Conservation (phyloP, 2,113 vertebrate species). For the Ctenodactylus gundi region DNA sequence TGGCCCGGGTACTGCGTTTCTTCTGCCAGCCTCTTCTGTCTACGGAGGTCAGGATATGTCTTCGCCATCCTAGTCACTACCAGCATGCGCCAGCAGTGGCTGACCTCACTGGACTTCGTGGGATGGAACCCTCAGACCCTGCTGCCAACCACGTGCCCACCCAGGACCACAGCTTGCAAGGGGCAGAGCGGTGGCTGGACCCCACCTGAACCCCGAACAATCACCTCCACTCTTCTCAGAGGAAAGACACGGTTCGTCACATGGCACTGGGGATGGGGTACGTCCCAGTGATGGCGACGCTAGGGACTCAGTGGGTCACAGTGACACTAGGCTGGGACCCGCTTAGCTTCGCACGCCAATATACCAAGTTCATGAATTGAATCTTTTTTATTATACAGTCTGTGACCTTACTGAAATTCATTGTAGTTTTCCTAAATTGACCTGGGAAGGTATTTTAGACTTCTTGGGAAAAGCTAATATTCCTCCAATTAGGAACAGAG, state of each 20-base stretch:
- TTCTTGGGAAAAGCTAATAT: not conserved
- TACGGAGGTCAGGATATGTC: slow-evolving; percentile 21
- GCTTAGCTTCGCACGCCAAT: not conserved
- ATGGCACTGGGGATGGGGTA: too few relatives aligned
- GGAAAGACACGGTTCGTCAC: not conserved
- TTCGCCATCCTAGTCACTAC: not conserved
- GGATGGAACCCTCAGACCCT: not conserved
- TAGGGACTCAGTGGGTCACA: too few relatives aligned
- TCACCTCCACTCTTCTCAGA: not conserved
- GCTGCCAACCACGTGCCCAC: not conserved
- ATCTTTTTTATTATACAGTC: slow-evolving; percentile 24
- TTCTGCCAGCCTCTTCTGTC: not conserved
- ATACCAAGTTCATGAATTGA: not conserved
- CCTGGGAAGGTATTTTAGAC: not conserved
- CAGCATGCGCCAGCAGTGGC: not conserved
- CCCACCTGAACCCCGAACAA: not conserved
- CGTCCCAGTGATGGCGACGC: too few relatives aligned
- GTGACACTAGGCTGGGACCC: not conserved
- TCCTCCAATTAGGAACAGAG: not conserved
- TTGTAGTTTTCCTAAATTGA: slow-evolving; percentile 23
- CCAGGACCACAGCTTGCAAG: not conserved
- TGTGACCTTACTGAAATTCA: slow-evolving; percentile 1
- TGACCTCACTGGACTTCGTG: too few relatives aligned
- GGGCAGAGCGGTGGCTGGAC: not conserved
- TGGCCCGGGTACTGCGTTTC: not conserved